Evolutionary conservation across 2,797 vertebrate species (phyloP), one percentile per base, ranked within the genome.

Genomic region (Gorsachius magnificus): DNA sequence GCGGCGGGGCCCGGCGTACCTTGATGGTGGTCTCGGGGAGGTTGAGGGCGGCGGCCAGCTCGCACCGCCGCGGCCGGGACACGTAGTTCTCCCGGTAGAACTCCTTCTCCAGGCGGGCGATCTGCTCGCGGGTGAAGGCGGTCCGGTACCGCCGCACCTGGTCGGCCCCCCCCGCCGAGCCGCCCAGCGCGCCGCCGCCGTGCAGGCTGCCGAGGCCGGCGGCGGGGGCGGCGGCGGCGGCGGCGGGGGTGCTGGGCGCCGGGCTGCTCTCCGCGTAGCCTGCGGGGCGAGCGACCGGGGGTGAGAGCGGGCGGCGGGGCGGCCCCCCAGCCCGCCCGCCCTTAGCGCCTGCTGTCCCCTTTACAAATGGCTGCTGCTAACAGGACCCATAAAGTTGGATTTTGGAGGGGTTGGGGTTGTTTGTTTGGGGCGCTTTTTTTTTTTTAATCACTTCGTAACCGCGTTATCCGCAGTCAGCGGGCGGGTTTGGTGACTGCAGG

Each of bases 51-150:
- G 99, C 99, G 29, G 99, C 99, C 96, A 99, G 94, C 97, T 99
- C 99, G 96, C 99, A 99, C 96, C 99, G 99, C 94, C 99, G 98
- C 35, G 99, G 99, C 96, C 99, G 98, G 18, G 99, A 99, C 74
- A 99, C 99, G 64, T 99, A 99, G 97, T 99, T 99, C 97, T 99
- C 99, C 66, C 99, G 98, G 98, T 99, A 99, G 93, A 99, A 99
- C 86, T 99, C 99, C 95, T 99, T 99, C 97, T 99, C 99, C 97
- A 99, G 96, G 15, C 99, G 98, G 22, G 97, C 99, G 85, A 99
- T 99, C 97, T 99, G 99, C 97, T 99, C 99, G 81, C 99, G 97
- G 51, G 99, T 99, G 96, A 99, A 99, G 36, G 99, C 99, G 3
- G 99, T 99, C 61, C 99, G 98, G 98, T 99, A 99, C 83, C 99